Evolutionary conservation across 2,797 vertebrate genomes (phyloP).

Genomic region (Characodon lateralis): DNA sequence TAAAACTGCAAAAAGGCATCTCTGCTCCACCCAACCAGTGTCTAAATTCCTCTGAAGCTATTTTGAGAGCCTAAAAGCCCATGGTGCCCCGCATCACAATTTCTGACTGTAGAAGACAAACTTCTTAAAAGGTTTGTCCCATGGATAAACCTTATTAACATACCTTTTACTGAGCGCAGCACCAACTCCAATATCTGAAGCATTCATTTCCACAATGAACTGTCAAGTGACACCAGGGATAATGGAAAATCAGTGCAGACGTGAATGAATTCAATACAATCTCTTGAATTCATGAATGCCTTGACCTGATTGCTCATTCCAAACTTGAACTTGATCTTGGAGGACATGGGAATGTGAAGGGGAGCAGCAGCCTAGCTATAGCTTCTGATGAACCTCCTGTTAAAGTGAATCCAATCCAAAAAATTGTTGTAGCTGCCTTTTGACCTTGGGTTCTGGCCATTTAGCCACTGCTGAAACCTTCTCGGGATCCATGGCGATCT

Average conservation of each 20-base stretch:
- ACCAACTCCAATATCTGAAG: not conserved
- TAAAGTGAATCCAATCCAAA: not conserved
- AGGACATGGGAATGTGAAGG: not conserved
- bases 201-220: not conserved
- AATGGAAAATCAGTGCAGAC: not conserved
- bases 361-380: not conserved
- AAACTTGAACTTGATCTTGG: too few species aligned
- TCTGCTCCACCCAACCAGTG: too few species aligned
- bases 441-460: not conserved
- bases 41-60: too few species aligned
- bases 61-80: not conserved
- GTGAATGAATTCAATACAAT: not conserved
- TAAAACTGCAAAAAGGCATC: too few species aligned
- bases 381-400: not conserved
- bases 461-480: not conserved
- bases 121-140: not conserved
- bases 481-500: not conserved
- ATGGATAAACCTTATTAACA: not conserved
- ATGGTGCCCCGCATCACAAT: not conserved
- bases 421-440: not conserved
- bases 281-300: not conserved
- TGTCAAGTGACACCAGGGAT: not conserved
- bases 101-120: not conserved
- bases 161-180: not conserved
- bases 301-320: not conserved